Evolutionary conservation across 2,797 vertebrate species (phyloP).

Genomic region (Ciconia nigra): DNA sequence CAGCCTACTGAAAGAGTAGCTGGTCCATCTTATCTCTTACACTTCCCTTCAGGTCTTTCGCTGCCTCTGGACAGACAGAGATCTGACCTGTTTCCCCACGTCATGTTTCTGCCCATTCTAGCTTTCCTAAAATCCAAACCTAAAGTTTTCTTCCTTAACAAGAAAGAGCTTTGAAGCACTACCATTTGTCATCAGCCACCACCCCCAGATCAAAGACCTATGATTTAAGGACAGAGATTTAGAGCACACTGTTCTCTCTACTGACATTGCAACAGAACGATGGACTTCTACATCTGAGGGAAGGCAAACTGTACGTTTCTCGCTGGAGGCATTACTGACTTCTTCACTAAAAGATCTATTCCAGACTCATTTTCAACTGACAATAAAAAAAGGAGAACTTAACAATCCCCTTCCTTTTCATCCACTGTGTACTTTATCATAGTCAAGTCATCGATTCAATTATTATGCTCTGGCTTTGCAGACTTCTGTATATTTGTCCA

Average conservation of each 20-base stretch:
- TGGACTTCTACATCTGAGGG: background rate
- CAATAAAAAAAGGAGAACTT: conserved; percentile 23
- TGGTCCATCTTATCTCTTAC: background rate
- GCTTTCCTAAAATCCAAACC: background rate
- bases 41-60: background rate
- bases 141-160: background rate
- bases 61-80: background rate
- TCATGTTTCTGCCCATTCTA: background rate
- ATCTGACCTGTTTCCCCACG: background rate
- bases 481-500: conserved; percentile 34
- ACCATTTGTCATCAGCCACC: background rate
- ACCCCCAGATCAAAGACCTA: background rate
- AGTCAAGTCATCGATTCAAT: conserved; percentile 41
- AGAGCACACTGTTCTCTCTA: background rate
- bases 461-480: background rate
- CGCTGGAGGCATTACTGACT: background rate
- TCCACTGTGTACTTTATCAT: conserved; percentile 9
- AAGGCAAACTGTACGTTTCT: background rate
- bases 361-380: conserved; percentile 24
- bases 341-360: conserved; percentile 13
- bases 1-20: background rate
- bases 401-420: conserved; percentile 1
- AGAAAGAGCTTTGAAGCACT: background rate
- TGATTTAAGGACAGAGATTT: background rate
- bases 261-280: background rate